These are phyloP conservation scores for Rhaphigaster nebulosa DNA, from an alignment of 2,888 invertebrate species.

Conservation along the genomic window DNA sequence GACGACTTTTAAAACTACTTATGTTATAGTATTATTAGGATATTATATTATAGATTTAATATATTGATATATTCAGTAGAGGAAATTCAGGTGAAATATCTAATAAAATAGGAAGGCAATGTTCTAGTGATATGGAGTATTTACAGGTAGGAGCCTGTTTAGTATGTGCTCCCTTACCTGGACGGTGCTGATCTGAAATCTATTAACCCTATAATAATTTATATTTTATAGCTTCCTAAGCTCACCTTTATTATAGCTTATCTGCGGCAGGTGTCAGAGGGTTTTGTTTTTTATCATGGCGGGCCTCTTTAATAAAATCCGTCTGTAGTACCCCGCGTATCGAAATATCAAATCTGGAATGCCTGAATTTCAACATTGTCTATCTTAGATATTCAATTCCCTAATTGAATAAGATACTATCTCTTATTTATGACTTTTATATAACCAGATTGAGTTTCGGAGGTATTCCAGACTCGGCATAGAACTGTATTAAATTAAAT, in stretches of 20 bases:
- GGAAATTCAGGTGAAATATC: no score
- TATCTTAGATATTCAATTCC: conserved; percentile 25
- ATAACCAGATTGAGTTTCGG: background rate
- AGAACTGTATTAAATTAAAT: background rate
- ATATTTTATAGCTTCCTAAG: conserved; percentile 10
- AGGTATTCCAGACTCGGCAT: background rate
- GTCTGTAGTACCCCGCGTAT: conserved; percentile 8
- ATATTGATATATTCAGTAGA: no score
- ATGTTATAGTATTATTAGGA: no score
- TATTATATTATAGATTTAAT: no score
- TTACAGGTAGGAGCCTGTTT: background rate
- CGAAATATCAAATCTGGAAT: conserved; percentile 40
- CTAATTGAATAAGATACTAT: conserved; percentile 24
- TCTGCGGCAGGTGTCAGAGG: background rate
- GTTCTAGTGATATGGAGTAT: background rate
- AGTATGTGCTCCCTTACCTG: conserved; percentile 16
- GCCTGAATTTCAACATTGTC: conserved; percentile 1
- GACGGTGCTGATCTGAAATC: conserved; percentile 25
- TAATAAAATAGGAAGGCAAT: background rate
- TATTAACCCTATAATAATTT: conserved; percentile 37
- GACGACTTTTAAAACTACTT: no score
- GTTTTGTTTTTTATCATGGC: background rate
- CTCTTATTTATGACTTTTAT: conserved; percentile 5
- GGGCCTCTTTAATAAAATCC: background rate
- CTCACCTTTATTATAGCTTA: conserved; percentile 24